phyloP scores from a whole-genome alignment of 2,797 vertebrate genomes.

The Anomalospiza imberbis region DNA sequence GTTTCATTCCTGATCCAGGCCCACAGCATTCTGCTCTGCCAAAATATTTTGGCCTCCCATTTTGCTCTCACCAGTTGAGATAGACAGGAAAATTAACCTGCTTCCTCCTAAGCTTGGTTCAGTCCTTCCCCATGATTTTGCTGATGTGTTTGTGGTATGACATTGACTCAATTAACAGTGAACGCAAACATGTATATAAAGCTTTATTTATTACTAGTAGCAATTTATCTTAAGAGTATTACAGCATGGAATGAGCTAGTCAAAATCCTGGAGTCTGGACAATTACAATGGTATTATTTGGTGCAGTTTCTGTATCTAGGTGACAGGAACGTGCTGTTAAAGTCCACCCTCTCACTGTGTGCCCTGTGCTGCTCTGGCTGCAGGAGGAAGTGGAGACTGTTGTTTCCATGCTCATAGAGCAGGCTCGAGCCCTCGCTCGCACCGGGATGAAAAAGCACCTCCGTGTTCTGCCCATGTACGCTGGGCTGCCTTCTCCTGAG shows the following conservation, averaged over 20 bases:
- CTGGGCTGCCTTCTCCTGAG: constrained; percentile 90
- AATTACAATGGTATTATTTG: background rate
- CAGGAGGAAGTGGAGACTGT: constrained; percentile 98
- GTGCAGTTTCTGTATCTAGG: background rate
- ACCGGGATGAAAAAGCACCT: constrained; percentile 94
- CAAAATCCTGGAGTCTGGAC: background rate
- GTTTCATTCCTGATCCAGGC: background rate
- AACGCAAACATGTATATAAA: background rate
- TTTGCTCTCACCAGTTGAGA: background rate
- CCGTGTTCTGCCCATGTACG: constrained; percentile 94
- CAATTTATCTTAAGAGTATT: background rate
- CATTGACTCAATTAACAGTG: background rate
- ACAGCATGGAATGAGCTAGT: background rate
- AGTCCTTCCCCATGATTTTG: background rate
- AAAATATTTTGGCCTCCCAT: background rate
- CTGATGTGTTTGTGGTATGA: background rate
- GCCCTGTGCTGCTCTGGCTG: background rate
- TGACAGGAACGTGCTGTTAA: background rate
- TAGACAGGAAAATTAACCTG: background rate
- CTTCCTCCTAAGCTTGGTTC: background rate
- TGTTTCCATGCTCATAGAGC: constrained; percentile 90
- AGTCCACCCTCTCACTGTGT: background rate
- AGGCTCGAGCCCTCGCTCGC: constrained; percentile 88
- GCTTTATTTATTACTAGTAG: background rate
- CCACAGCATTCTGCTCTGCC: background rate